Evolutionary conservation across 2,888 invertebrate genomes (phyloP), one percentile per base, ranked within the genome.

Genomic region (Cylloceria caligata): DNA sequence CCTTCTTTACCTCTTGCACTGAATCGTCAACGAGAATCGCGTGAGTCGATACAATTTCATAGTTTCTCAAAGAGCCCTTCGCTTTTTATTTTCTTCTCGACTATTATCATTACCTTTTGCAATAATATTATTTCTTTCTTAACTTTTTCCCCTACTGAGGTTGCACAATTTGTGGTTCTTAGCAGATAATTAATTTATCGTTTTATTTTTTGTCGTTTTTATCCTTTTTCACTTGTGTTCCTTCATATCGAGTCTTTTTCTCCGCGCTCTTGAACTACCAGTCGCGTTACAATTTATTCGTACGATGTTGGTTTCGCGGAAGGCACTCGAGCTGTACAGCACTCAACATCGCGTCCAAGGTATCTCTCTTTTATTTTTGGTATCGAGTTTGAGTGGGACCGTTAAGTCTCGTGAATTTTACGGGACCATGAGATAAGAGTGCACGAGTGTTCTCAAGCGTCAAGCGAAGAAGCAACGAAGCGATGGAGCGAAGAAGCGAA

Each of bases 401-500:
- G 81, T 81, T 78, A 78, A 81, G 73, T 73, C 73, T 64, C 65
- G 64, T 49, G 69, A 73, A 81, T 73, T 78, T 74, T 74, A 55
- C 69, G 34, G 57, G 57, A 45, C 64, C 16, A 65, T 71, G 73
- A 81, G 77, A 81, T 81, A 81, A 81, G 78, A 49, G 57, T n/a
- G 45, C 30, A 21, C 19, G 42, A 42, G 52, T 49, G 34, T 27
- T 2, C 39, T 34, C 13, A 49, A 52, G 71, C 45, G 36, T 68
- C 36, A 49, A 52, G 64, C 42, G 62, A 36, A 30, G 24, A 7
- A 39, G 64, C 52, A 24, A 52, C 39, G 52, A 64, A 55, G 47
- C 21, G 67, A 62, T 62, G 4, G 67, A 24, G 52, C n/a, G 30
- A 72, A 60, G 69, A n/a, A 39, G 30, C 45, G 52, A 68, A 64